These are phyloP conservation scores for Melolontha melolontha DNA, from an alignment of 2,888 invertebrate genomes.

Conservation along the genomic window DNA sequence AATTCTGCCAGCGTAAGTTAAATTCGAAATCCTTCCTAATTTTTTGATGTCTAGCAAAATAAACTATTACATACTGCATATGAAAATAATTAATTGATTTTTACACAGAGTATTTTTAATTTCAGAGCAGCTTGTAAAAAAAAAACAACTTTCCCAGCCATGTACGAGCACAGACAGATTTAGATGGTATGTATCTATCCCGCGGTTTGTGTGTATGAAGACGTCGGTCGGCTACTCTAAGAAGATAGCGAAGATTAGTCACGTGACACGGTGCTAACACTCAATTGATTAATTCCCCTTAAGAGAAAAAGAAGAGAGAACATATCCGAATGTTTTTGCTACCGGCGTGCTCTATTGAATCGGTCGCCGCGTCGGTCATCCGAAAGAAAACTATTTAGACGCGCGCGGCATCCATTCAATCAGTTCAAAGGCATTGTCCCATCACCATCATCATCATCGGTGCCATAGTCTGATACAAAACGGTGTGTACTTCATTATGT, in stretches of 20 bases:
- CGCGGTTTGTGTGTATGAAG: slow-evolving; percentile 37
- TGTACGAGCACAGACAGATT: no score
- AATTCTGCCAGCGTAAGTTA: no score
- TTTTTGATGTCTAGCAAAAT: no score
- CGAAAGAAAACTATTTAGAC: slow-evolving; percentile 43
- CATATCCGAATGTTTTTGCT: slow-evolving; percentile 45
- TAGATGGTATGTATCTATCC: no score
- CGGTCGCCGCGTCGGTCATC: slow-evolving; percentile 21
- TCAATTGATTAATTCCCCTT: slow-evolving; percentile 45
- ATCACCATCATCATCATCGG: slow-evolving; percentile 27
- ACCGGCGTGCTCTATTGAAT: slow-evolving; percentile 43
- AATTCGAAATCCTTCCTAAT: no score
- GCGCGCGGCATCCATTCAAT: slow-evolving; percentile 44
- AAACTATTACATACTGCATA: no score
- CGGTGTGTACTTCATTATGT: slow-evolving; percentile 42
- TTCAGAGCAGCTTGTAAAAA: no score
- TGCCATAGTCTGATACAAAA: slow-evolving; percentile 38
- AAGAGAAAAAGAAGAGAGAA: slow-evolving; percentile 35
- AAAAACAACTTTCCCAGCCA: no score
- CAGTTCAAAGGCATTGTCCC: slow-evolving; percentile 42
- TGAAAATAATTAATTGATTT: no score
- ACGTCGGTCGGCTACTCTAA: slow-evolving; percentile 37
- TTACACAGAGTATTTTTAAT: no score
- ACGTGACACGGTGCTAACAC: slow-evolving; percentile 47
- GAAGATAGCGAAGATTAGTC: slow-evolving; percentile 44